These are phyloP conservation scores for Betta splendens DNA, from an alignment of 2,797 vertebrate genomes.

Conservation along the genomic window DNA sequence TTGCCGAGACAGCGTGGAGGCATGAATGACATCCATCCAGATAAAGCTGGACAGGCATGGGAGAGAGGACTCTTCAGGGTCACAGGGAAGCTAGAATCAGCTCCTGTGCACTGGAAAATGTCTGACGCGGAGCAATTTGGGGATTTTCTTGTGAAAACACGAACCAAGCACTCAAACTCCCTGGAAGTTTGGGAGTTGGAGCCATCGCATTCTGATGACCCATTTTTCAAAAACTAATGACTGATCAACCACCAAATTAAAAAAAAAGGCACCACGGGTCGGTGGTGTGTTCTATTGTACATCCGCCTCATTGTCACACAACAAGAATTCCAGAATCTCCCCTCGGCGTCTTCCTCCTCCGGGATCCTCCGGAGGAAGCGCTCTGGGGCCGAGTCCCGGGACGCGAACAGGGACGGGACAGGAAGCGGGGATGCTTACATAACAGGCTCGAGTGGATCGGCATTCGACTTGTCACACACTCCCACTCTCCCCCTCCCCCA, in stretches of 20 bases:
- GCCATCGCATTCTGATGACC: too few species aligned
- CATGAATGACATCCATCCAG: slow-evolving; percentile 15
- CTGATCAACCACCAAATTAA: slow-evolving; percentile 62
- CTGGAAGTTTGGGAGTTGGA: slow-evolving; percentile 23
- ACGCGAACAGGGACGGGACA: slow-evolving; percentile 45
- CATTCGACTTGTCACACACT: slow-evolving; percentile 70
- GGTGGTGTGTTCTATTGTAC: slow-evolving; percentile 30
- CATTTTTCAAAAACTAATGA: slow-evolving; percentile 66
- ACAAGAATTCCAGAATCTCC: slow-evolving; percentile 18
- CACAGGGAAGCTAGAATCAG: slow-evolving; percentile 7
- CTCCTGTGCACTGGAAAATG: slow-evolving; percentile 11
- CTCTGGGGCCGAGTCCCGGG: slow-evolving; percentile 32
- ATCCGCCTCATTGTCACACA: slow-evolving; percentile 28
- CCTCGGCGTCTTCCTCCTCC: slow-evolving; percentile 30
- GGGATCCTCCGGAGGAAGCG: slow-evolving; percentile 37
- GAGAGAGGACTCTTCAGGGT: slow-evolving; percentile 15
- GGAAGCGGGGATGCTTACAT: slow-evolving; percentile 74
- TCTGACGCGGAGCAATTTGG: slow-evolving; percentile 20
- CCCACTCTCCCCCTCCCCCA: slow-evolving; percentile 29
- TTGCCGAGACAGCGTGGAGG: slow-evolving; percentile 11
- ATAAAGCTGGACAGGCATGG: not conserved
- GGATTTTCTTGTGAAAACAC: slow-evolving; percentile 7
- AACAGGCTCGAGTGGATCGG: slow-evolving; percentile 64
- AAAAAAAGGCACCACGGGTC: slow-evolving; percentile 31
- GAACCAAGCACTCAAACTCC: slow-evolving; percentile 15